Evolutionary conservation across 2,888 invertebrate genomes (phyloP).

Genomic region (Mesochorus sp.): DNA sequence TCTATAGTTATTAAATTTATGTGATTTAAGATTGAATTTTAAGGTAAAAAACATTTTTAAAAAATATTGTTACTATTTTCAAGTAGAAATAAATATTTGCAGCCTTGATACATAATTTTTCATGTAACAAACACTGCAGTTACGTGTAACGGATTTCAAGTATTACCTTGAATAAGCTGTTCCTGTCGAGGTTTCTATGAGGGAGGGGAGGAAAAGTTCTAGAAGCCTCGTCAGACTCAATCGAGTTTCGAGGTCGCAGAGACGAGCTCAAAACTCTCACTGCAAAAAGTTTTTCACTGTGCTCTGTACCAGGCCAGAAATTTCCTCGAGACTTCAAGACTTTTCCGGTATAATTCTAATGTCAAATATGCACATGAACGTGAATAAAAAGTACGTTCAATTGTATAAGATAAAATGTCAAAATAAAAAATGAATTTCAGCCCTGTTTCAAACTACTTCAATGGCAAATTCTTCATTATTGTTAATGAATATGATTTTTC

Average conservation of each 20-base stretch:
- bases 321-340: conserved; percentile 28
- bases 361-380: not conserved
- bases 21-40: no score
- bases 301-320: not conserved
- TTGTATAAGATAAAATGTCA: not conserved
- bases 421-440: not conserved
- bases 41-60: no score
- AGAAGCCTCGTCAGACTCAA: conserved; percentile 29
- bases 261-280: conserved; percentile 35
- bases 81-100: no score
- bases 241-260: conserved; percentile 49
- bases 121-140: no score
- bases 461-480: no score
- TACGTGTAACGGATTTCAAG: not conserved
- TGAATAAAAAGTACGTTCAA: not conserved
- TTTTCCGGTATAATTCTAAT: conserved; percentile 6
- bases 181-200: conserved; percentile 7
- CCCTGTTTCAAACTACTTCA: no score
- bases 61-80: no score
- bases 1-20: no score
- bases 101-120: no score
- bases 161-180: conserved; percentile 14
- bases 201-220: conserved; percentile 29
- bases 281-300: conserved; percentile 43
- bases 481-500: no score